Conservation (phyloP, 1,140 invertebrate genomes). For the Micrasema minimum region DNA sequence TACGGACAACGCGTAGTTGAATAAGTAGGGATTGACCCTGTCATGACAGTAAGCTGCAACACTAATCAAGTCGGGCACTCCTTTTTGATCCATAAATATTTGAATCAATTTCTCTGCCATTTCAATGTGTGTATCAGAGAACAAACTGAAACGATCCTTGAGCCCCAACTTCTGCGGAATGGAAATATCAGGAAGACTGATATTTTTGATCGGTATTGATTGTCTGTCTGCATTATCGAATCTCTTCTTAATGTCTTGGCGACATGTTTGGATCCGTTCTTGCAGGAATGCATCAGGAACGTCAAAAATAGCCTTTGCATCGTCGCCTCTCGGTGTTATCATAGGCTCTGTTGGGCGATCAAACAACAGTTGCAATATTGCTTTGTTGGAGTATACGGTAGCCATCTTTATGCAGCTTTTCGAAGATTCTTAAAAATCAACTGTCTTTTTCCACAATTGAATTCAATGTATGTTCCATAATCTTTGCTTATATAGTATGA, state of each 20-base stretch:
- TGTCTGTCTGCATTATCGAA: slow-evolving; percentile 68
- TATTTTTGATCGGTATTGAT: slow-evolving; percentile 65
- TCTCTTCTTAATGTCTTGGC: slow-evolving; percentile 70
- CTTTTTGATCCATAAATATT: slow-evolving; percentile 77
- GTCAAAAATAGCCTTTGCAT: slow-evolving; percentile 70
- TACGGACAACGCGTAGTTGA: slow-evolving; percentile 81
- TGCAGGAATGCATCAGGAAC: slow-evolving; percentile 69
- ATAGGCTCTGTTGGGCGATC: slow-evolving; percentile 81
- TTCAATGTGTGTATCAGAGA: slow-evolving; percentile 76
- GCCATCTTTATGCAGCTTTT: no score
- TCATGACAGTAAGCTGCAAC: slow-evolving; percentile 77
- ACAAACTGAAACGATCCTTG: slow-evolving; percentile 78
- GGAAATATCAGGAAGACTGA: slow-evolving; percentile 75
- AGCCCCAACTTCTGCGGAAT: slow-evolving; percentile 74
- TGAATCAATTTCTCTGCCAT: slow-evolving; percentile 77
- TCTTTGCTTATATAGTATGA: no score
- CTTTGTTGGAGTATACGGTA: no score
- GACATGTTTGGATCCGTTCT: slow-evolving; percentile 72
- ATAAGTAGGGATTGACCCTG: slow-evolving; percentile 79
- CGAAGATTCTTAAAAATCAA: no score
- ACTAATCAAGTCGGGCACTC: slow-evolving; percentile 77
- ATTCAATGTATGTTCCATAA: no score
- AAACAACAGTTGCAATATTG: no score
- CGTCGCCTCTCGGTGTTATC: slow-evolving; percentile 75
- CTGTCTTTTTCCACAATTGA: no score